Conservation (phyloP, 1,140 invertebrate genomes). For the Drosophila lacteicornis region DNA sequence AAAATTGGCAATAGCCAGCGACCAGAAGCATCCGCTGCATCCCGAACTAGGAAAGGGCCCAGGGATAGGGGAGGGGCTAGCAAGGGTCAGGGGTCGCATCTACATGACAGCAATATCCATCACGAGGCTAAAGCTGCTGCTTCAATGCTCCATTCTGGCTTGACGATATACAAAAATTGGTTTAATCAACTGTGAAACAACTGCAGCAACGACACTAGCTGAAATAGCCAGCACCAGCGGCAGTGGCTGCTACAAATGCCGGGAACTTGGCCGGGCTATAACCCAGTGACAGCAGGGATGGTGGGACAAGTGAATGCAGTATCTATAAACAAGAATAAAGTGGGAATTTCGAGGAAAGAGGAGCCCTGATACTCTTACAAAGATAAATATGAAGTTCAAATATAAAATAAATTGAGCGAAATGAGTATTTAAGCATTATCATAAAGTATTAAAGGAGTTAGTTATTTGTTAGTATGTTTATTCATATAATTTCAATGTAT, state of each 20-base stretch:
- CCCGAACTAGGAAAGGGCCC: not conserved
- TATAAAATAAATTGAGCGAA: not conserved
- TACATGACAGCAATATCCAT: constrained; percentile 81
- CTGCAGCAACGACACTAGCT: constrained; percentile 64
- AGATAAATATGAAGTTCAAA: too few species aligned
- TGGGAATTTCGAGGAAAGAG: not conserved
- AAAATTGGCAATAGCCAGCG: constrained; percentile 69
- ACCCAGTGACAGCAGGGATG: constrained; percentile 13
- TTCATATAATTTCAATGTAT: too few species aligned
- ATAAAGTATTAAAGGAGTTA: not conserved
- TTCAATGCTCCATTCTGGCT: constrained; percentile 46
- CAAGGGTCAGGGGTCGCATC: constrained; percentile 34
- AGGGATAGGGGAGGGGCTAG: too few species aligned
- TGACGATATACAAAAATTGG: constrained; percentile 80
- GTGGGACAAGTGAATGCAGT: constrained; percentile 12
- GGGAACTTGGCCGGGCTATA: constrained; percentile 42
- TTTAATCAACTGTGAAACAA: constrained; percentile 84
- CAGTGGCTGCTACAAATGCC: constrained; percentile 54
- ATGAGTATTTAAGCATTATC: not conserved
- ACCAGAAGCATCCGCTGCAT: constrained; percentile 34
- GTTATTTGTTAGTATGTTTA: too few species aligned
- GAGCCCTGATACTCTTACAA: not conserved
- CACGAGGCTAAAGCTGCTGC: constrained; percentile 61
- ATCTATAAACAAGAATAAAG: constrained; percentile 20
- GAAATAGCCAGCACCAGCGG: constrained; percentile 56